Evolutionary conservation across 2,113 vertebrate species (phyloP).

Genomic region (Tychaedon coryphoeus): DNA sequence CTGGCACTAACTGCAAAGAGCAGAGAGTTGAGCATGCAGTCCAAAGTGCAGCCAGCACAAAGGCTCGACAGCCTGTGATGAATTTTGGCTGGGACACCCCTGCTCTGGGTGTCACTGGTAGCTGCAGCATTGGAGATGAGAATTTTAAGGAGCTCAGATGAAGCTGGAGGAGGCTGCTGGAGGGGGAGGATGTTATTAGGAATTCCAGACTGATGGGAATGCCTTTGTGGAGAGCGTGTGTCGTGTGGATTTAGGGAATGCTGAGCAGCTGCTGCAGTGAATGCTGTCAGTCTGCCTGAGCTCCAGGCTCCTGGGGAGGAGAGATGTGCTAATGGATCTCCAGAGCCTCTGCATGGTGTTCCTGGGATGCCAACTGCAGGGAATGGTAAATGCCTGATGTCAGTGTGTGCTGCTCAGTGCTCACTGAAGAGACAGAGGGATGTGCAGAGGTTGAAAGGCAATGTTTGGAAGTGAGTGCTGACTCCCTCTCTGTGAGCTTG

Average conservation of each 20-base stretch:
- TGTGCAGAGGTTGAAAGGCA: background rate
- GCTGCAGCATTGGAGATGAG: background rate
- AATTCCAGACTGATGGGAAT: background rate
- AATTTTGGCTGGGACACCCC: background rate
- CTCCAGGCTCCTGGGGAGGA: background rate
- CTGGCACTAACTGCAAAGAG: conserved; percentile 1
- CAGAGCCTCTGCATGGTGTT: background rate
- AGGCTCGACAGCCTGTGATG: background rate
- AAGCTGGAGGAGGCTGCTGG: background rate
- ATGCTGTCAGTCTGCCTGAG: background rate
- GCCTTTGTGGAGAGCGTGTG: background rate
- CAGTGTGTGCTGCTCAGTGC: accelerated
- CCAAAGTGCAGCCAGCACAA: background rate
- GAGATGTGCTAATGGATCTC: background rate
- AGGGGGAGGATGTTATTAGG: background rate
- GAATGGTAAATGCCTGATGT: background rate
- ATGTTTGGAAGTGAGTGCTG: background rate
- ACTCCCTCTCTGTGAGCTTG: background rate
- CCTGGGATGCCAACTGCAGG: background rate
- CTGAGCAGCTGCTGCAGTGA: background rate
- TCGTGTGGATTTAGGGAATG: background rate
- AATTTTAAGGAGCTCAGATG: background rate
- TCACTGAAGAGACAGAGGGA: background rate
- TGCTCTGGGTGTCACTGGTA: background rate
- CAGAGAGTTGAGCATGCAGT: background rate